Evolutionary conservation across 2,888 invertebrate genomes (phyloP).

Genomic region (Caenorhabditis sulstoni): DNA sequence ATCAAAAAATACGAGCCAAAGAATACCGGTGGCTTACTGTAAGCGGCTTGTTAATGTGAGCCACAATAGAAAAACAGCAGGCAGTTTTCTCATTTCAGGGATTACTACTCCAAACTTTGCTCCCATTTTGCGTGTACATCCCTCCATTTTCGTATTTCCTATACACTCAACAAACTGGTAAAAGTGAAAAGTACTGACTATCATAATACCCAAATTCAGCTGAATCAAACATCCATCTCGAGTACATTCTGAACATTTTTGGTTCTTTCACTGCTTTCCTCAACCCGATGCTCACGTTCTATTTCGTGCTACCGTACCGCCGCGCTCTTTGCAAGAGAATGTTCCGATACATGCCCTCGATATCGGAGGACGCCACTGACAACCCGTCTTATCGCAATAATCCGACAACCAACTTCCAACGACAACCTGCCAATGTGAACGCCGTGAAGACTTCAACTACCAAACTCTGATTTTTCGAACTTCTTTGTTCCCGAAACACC

Average conservation of each 20-base stretch:
- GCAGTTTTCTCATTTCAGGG: conserved; percentile 33
- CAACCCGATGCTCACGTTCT: conserved; percentile 46
- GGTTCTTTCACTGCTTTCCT: conserved; percentile 32
- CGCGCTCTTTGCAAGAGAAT: conserved; percentile 24
- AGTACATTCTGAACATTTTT: conserved; percentile 39
- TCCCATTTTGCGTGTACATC: conserved; percentile 43
- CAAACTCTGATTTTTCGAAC: too few relatives aligned
- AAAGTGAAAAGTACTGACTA: not conserved
- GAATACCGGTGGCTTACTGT: conserved; percentile 38
- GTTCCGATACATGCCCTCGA: conserved; percentile 17
- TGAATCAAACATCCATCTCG: conserved; percentile 18
- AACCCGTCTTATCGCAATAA: conserved; percentile 6
- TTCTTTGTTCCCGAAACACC: too few relatives aligned
- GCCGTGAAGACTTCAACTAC: too few relatives aligned
- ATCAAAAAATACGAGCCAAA: conserved; percentile 14
- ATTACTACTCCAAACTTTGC: conserved; percentile 34
- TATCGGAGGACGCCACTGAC: conserved; percentile 25
- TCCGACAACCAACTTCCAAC: conserved; percentile 6
- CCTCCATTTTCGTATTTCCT: conserved; percentile 40
- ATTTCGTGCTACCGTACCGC: conserved; percentile 48
- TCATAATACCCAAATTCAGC: conserved; percentile 1
- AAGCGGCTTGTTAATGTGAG: conserved; percentile 44
- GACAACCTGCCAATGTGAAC: not conserved
- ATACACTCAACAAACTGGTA: conserved; percentile 18
- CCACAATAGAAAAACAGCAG: too few relatives aligned